phyloP scores from a whole-genome alignment of 2,888 invertebrate genomes.

The Microctonus hyperodae region DNA sequence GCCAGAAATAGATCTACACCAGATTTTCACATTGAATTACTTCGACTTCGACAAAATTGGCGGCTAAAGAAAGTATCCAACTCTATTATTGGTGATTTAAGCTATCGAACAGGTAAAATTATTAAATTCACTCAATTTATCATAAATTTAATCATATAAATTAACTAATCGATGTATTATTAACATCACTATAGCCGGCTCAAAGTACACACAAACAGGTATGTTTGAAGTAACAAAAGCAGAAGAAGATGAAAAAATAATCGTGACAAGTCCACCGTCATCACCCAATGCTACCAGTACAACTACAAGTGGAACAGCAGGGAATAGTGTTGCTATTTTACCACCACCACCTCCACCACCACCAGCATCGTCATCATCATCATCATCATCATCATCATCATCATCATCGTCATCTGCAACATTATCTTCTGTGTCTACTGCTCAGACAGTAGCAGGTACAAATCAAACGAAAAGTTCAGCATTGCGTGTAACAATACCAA shows the following conservation, averaged over 20 bases:
- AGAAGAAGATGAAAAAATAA: constrained; percentile 72
- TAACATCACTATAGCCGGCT: constrained; percentile 73
- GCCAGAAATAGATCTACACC: constrained; percentile 79
- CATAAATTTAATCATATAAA: too few relatives aligned
- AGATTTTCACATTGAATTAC: constrained; percentile 92
- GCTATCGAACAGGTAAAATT: constrained; percentile 79
- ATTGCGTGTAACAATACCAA: constrained; percentile 89
- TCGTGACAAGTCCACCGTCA: constrained; percentile 65
- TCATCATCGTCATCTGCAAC: neutral
- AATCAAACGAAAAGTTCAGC: constrained; percentile 72
- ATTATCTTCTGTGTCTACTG: neutral
- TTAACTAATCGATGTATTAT: neutral
- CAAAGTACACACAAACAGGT: constrained; percentile 91
- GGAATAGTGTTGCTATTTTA: neutral
- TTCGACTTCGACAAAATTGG: constrained; percentile 92
- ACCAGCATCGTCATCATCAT: neutral
- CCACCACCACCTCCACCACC: neutral
- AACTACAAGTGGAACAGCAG: neutral
- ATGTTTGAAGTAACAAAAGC: constrained; percentile 96
- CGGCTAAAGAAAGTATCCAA: constrained; percentile 95
- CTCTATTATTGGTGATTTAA: constrained; percentile 93
- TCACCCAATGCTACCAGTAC: constrained; percentile 65
- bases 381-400: neutral
- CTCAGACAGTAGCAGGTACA: neutral
- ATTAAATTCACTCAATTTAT: constrained; percentile 2